These are phyloP conservation scores for Erethizon dorsatum DNA, from an alignment of 2,797 vertebrate genomes.

Conservation along the genomic window DNA sequence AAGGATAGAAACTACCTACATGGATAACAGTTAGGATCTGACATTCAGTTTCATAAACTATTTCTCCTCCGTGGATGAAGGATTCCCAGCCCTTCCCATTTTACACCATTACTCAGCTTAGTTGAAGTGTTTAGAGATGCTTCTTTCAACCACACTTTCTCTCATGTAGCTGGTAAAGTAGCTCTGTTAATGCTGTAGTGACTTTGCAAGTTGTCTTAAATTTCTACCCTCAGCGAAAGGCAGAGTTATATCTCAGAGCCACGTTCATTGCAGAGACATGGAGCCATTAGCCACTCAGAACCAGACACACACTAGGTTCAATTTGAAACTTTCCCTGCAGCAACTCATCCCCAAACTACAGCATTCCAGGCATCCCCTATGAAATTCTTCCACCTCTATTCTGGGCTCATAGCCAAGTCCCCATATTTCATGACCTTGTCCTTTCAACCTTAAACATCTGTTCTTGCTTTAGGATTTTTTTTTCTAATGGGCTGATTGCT, in stretches of 20 bases:
- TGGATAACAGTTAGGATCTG: background rate
- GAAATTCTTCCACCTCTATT: conserved; percentile 64
- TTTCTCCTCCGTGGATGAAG: conserved; percentile 11
- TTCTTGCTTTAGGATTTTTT: conserved; percentile 70
- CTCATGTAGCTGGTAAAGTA: conserved; percentile 34
- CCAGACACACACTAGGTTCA: conserved; percentile 35
- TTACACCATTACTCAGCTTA: conserved; percentile 13
- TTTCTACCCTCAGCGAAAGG: conserved; percentile 54
- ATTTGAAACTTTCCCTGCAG: conserved; percentile 37
- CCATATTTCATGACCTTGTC: conserved; percentile 73
- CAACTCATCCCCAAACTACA: conserved; percentile 31
- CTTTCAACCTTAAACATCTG: conserved; percentile 78
- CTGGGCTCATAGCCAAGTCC: conserved; percentile 75
- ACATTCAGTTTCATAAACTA: conserved; percentile 21
- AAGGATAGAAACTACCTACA: background rate
- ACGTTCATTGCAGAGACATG: conserved; percentile 22
- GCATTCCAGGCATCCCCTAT: background rate
- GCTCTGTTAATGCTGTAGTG: background rate
- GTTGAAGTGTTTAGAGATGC: background rate
- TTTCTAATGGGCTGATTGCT: conserved; percentile 63
- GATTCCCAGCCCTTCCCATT: background rate
- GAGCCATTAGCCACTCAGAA: background rate
- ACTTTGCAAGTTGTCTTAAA: conserved; percentile 40
- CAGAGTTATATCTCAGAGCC: conserved; percentile 19
- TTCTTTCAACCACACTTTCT: conserved; percentile 20